Conservation (phyloP, 1,140 invertebrate genomes). For the Pentalonia nigronervosa region DNA sequence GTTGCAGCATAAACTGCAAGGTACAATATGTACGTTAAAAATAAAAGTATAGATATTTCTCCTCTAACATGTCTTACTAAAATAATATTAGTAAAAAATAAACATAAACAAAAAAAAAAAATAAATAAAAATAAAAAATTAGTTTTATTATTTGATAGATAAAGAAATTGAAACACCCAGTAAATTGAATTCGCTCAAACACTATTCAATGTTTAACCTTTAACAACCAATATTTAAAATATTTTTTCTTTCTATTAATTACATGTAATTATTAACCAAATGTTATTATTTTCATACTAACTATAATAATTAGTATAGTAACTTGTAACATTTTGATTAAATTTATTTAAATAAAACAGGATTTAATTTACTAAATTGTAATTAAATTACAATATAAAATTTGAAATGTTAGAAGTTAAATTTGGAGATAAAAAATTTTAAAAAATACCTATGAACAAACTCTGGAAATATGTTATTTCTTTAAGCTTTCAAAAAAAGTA, state of each 20-base stretch:
- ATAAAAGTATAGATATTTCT: background rate
- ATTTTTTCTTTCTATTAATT: background rate
- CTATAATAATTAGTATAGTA: background rate
- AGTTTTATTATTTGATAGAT: constrained; percentile 34
- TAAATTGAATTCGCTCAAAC: constrained; percentile 44
- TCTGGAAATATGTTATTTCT: background rate
- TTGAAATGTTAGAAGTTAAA: background rate
- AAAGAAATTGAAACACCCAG: background rate
- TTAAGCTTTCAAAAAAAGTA: background rate
- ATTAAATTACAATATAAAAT: background rate
- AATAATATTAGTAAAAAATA: constrained; percentile 28
- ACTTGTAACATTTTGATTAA: background rate
- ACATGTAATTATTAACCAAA: background rate
- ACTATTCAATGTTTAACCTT: background rate
- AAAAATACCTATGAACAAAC: constrained; percentile 38
- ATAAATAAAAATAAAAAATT: background rate
- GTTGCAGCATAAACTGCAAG: constrained; percentile 88
- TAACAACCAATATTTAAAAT: background rate
- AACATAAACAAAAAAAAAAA: background rate
- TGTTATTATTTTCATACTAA: background rate
- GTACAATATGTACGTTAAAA: constrained; percentile 58
- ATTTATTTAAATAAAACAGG: background rate
- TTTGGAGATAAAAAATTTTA: background rate
- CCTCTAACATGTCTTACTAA: constrained; percentile 52
- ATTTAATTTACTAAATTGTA: background rate